A percentile compares a stretch with the other conserved stretches of the same genome.
These are phyloP conservation scores for Notamacropus eugenii DNA, from an alignment of 2,797 vertebrate species.

Conservation along the genomic window DNA sequence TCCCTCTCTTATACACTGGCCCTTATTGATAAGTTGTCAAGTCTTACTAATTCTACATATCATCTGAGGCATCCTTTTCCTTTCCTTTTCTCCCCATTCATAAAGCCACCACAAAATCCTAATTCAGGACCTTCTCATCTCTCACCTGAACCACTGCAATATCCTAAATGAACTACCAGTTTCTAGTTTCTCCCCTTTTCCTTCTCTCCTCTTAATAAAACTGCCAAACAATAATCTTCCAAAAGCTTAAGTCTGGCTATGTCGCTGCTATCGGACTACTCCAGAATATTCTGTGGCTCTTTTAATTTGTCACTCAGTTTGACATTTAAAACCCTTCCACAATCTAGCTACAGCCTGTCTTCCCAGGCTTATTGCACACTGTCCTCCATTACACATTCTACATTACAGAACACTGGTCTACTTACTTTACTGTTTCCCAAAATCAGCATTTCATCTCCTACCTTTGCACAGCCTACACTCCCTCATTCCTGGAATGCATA, in stretches of 20 bases:
- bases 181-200: not conserved
- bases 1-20: no score
- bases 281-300: not conserved
- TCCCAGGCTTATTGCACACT: not conserved
- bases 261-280: not conserved
- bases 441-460: not conserved
- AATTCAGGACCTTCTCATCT: not conserved
- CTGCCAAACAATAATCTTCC: not conserved
- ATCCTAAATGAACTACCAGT: not conserved
- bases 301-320: not conserved
- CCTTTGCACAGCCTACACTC: not conserved
- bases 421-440: not conserved
- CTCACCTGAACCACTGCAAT: not conserved
- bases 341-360: not conserved
- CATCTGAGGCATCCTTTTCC: not conserved
- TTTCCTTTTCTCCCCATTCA: not conserved
- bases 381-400: not conserved
- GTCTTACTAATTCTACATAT: not conserved
- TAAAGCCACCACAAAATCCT: not conserved
- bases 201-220: not conserved
- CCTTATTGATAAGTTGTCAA: not conserved
- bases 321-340: not conserved
- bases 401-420: not conserved
- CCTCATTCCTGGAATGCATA: not conserved
- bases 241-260: not conserved